Base-by-base conservation (phyloP, 2,797 vertebrate species). In the Acanthornis magna region DNA sequence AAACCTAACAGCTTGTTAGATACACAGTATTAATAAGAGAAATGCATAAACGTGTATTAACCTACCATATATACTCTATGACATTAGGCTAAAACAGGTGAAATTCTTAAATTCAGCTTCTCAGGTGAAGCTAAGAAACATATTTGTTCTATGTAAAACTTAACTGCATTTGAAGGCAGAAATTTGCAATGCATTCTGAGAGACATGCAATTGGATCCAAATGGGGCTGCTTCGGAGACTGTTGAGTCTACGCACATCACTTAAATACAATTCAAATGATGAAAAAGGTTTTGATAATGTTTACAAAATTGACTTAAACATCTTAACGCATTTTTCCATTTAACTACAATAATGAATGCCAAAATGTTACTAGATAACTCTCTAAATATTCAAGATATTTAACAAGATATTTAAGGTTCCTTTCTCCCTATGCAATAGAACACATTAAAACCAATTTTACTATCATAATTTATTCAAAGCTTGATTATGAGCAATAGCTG, bases 361-460 rank as follows among this genome's bases (percentile, higher is more conserved):
- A 94, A 95, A 97, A 95, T 77, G 86, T 94, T 95, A 95, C 68
- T 16, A 95, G 85, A 89, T 81, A 95, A 74, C 21, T 89, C 93
- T 95, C 85, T 96, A 95, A 96, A 96, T 95, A 97, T 91, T 95
- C 90, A 97, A 86, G 77, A 84, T 95, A 93, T 83, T 97, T 96
- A 96, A 97, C 45, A 84, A 95, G 89, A 65, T 95, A 96, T 89
- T 96, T 96, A 78, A 96, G 89, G 65, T 95, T 96, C 87, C 75
- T 95, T 89, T 95, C 82, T 91, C 83, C 83, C 82, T 66, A 26
- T 92, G 94, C 95, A 97, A 96, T 40, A 51, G 30, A 96, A 89
- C 77, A 96, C 96, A 97, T 97, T 97, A 97, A 96, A 98, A 96
- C 94, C 89, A 96, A 97, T 97, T 97, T 96, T 94, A 86, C 48